Base-by-base conservation (phyloP, 2,797 vertebrate species). In the Chaunax sp. region DNA sequence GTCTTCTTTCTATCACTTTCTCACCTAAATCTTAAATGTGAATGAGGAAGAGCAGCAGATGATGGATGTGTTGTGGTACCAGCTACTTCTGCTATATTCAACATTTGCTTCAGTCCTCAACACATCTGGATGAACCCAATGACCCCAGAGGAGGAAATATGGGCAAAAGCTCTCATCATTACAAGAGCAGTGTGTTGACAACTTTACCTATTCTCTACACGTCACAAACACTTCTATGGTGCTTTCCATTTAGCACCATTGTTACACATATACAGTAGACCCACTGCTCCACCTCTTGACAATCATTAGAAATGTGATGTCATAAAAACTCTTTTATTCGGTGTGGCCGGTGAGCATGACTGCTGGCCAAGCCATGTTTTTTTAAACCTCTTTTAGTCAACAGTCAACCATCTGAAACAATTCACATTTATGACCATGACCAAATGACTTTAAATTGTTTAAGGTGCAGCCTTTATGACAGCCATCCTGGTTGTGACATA, bases 1-100 rank as follows among this genome's bases (percentile, higher is more conserved):
- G 52, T 28, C 58, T 69, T 23, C 40, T 38, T 43, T 43, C n/a
- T 50, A 57, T 53, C 53, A 46, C 67, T 47, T 67, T 54, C 68
- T 55, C 69, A 44, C 54, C 40, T 84, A 74, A 84, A 82, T 75
- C 75, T 72, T 73, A 38, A 63, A 71, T 75, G 69, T 61, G 77
- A 62, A 72, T 81, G 76, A 59, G 41, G 37, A 56, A 16, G 45
- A 30, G 41, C 30, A 8, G 63, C 22, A 38, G 49, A 61, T 78
- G 68, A 81, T 61, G 62, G 71, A 64, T 75, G 60, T 35, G 57
- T 52, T 67, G 33, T 45, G 58, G 44, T 62, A 23, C 22, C 10
- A 6, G 49, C 50, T 60, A 19, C 63, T 53, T 53, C 57, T 61
- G 72, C 53, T 83, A 46, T 63, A 59, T 56, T 57, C 45, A 73